These are phyloP conservation scores for Turritopsis dohrnii DNA, from an alignment of 30 jellyfish, hydroid and myxozoan genomes.

Conservation along the genomic window DNA sequence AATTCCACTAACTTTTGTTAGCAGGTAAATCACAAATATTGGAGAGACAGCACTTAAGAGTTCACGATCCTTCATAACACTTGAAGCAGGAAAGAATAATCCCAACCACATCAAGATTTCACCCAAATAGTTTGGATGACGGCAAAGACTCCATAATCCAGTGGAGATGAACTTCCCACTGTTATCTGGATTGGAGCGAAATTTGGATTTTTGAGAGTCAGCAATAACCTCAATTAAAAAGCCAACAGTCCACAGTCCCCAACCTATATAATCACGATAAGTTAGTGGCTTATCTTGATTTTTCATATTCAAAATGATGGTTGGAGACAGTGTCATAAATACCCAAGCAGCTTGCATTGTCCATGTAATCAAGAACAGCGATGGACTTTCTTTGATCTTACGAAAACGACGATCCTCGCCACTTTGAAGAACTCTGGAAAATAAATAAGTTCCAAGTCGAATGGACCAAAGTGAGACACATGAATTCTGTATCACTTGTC, in stretches of 20 bases:
- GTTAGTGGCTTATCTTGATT: constrained; percentile 42
- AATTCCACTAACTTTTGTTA: constrained; percentile 82
- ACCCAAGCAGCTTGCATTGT: constrained; percentile 90
- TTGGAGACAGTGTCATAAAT: constrained; percentile 74
- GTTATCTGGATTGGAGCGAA: constrained; percentile 57
- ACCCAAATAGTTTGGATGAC: constrained; percentile 96
- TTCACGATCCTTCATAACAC: constrained; percentile 62
- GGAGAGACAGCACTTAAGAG: constrained; percentile 71
- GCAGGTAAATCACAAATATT: constrained; percentile 58
- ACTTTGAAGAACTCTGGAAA: constrained; percentile 57
- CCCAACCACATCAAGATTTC: constrained; percentile 89
- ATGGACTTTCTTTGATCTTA: constrained; percentile 64
- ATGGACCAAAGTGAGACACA: constrained; percentile 83
- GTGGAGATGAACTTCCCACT: constrained; percentile 69
- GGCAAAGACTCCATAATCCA: constrained; percentile 84
- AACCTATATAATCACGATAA: constrained; percentile 63
- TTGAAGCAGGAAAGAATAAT: constrained; percentile 65
- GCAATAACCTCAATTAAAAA: constrained; percentile 70
- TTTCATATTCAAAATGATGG: constrained; percentile 59
- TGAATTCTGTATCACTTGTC: constrained; percentile 79
- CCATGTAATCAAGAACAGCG: constrained; percentile 64
- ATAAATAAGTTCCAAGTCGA: constrained; percentile 77
- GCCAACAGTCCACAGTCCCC: constrained; percentile 73
- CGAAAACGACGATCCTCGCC: constrained; percentile 90
- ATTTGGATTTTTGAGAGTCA: constrained; percentile 62